Conservation (phyloP, 2,888 invertebrate species). For the Aporophyla lueneburgensis region DNA sequence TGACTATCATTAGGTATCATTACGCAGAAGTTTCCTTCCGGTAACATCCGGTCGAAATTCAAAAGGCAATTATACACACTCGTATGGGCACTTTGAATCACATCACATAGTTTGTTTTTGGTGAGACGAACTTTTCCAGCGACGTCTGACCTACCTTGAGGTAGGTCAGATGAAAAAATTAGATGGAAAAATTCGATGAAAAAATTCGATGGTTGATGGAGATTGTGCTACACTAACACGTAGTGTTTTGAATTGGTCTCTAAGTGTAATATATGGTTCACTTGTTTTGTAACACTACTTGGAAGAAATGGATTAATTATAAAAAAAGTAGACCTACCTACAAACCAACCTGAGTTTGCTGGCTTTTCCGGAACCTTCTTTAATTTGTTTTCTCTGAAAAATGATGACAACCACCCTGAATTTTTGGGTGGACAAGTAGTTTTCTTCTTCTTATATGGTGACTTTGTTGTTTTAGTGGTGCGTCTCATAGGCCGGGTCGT, state of each 20-base stretch:
- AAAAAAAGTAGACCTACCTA: slow-evolving; percentile 76
- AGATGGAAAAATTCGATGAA: too few relatives aligned
- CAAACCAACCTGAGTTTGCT: slow-evolving; percentile 84
- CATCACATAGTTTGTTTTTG: slow-evolving; percentile 16
- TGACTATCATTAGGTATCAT: slow-evolving; percentile 44
- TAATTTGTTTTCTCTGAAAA: slow-evolving; percentile 78
- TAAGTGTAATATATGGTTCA: background rate
- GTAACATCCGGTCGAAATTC: slow-evolving; percentile 23
- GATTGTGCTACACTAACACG: background rate
- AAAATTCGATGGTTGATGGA: background rate
- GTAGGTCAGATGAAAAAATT: too few relatives aligned
- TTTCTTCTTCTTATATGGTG: slow-evolving; percentile 76
- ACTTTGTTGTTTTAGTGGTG: slow-evolving; percentile 77
- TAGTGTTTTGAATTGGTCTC: background rate
- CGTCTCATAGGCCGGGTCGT: slow-evolving; percentile 69
- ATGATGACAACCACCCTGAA: slow-evolving; percentile 81
- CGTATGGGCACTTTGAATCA: slow-evolving; percentile 20
- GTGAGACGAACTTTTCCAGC: background rate
- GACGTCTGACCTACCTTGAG: slow-evolving; percentile 10
- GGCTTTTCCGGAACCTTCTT: slow-evolving; percentile 79
- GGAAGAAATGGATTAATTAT: background rate
- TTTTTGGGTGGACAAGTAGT: slow-evolving; percentile 79
- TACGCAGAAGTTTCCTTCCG: slow-evolving; percentile 43
- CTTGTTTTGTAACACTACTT: background rate
- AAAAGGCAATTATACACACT: slow-evolving; percentile 31